Evolutionary conservation across 2,888 invertebrate species (phyloP).

Genomic region (Drosophila hawaiiensis): DNA sequence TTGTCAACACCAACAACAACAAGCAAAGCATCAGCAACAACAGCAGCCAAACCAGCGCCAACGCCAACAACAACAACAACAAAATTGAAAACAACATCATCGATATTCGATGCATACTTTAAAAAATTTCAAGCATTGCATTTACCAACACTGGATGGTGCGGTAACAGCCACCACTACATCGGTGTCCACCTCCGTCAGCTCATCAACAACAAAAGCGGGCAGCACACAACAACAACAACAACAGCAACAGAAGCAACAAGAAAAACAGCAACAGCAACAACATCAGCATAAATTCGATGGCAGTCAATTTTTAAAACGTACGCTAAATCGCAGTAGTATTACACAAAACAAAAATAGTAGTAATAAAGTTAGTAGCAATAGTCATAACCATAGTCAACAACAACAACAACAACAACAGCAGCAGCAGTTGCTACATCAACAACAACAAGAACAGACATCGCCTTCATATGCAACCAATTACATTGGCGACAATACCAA

Average conservation of each 20-base stretch:
- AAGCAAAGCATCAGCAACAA: conserved; percentile 27
- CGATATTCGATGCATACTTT: conserved; percentile 84
- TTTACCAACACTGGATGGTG: conserved; percentile 71
- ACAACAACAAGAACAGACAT: conserved; percentile 51
- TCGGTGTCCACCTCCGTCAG: conserved; percentile 65
- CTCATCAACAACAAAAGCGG: conserved; percentile 45
- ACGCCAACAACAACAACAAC: conserved; percentile 47
- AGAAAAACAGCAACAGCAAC: conserved; percentile 34
- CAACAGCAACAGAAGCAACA: conserved; percentile 31
- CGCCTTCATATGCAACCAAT: conserved; percentile 86
- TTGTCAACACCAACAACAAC: conserved; percentile 36
- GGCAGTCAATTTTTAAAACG: conserved; percentile 81
- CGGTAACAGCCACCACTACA: conserved; percentile 60
- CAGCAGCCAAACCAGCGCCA: conserved; percentile 51
- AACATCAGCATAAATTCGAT: conserved; percentile 57
- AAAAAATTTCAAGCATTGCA: conserved; percentile 82
- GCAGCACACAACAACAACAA: conserved; percentile 41
- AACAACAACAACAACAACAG: conserved; percentile 52
- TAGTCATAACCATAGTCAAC: conserved; percentile 59
- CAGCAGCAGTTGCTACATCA: conserved; percentile 35
- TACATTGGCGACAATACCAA: conserved; percentile 85
- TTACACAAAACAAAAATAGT: conserved; percentile 66
- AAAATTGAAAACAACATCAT: conserved; percentile 63
- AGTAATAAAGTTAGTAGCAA: conserved; percentile 70
- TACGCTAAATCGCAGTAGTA: conserved; percentile 80